phyloP scores from a whole-genome alignment of 2,888 invertebrate genomes.

The Gymnosoma rotundatum region DNA sequence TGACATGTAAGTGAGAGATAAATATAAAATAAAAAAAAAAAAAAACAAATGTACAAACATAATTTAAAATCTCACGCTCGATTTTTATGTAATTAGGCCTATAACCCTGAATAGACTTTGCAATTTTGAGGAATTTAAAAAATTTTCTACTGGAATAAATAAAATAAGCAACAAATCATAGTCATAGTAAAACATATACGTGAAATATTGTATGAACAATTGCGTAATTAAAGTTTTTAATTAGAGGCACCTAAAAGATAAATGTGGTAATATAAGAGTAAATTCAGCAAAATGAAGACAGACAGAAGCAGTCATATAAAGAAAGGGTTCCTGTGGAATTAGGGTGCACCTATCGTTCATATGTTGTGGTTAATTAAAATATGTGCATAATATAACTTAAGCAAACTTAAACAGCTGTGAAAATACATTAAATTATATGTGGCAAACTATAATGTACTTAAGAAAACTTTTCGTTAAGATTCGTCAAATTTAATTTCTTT shows the following conservation, averaged over 20 bases:
- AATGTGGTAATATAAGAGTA: constrained; percentile 30
- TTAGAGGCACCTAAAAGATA: constrained; percentile 58
- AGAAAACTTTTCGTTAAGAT: no score
- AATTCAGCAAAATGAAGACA: not conserved
- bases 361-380: no score
- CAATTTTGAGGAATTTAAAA: constrained; percentile 62
- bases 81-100: constrained; percentile 55
- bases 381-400: no score
- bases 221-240: constrained; percentile 62
- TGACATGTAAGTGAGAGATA: constrained; percentile 36
- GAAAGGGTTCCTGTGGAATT: no score
- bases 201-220: constrained; percentile 30
- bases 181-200: constrained; percentile 18
- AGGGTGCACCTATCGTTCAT: no score
- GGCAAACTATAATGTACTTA: no score
- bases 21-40: not conserved
- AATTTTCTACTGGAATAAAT: constrained; percentile 19
- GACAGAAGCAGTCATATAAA: constrained; percentile 7
- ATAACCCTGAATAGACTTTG: constrained; percentile 58
- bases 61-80: constrained; percentile 61
- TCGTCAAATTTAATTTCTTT: no score
- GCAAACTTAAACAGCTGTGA: no score
- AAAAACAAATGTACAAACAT: not conserved
- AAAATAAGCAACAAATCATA: constrained; percentile 9
- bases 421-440: no score